Evolutionary conservation across 2,888 invertebrate species (phyloP).

Genomic region (Ectobius pallidus): DNA sequence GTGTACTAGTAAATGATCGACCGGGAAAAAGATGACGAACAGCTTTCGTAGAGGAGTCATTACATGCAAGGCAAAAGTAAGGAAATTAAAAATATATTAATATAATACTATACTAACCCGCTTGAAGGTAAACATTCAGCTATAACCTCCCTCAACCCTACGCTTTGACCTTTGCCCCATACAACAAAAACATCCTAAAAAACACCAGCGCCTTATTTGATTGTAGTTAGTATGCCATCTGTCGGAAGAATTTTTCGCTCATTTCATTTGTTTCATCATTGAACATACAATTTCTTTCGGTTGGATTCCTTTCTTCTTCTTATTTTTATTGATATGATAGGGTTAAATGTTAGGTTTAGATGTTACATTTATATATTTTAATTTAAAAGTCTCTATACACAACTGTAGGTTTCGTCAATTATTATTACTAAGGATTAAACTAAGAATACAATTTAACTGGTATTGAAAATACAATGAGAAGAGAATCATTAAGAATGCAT

Average conservation of each 20-base stretch:
- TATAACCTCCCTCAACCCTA: constrained; percentile 42
- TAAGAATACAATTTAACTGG: too few relatives aligned
- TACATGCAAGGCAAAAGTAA: not conserved
- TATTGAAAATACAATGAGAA: too few relatives aligned
- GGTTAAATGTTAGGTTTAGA: too few relatives aligned
- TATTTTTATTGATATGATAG: too few relatives aligned
- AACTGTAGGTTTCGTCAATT: too few relatives aligned
- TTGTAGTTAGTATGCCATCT: constrained; percentile 30
- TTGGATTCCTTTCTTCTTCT: too few relatives aligned
- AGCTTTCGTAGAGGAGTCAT: not conserved
- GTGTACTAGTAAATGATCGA: constrained; percentile 28
- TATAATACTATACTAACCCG: constrained; percentile 36
- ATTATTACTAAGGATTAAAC: too few relatives aligned
- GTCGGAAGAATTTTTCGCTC: constrained; percentile 19
- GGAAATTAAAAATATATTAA: constrained; percentile 2
- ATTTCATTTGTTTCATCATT: constrained; percentile 21
- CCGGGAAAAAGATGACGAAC: constrained; percentile 12
- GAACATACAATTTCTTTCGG: not conserved
- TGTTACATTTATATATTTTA: too few relatives aligned
- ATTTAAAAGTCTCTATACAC: too few relatives aligned
- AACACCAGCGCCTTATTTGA: constrained; percentile 37
- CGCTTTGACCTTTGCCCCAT: constrained; percentile 41
- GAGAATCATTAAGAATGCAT: too few relatives aligned
- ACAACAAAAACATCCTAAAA: constrained; percentile 39
- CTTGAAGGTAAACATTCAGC: constrained; percentile 40